Percentiles rank a stretch among this genome's conserved stretches.
These are phyloP conservation scores for Ctenosaura bakeri DNA, from an alignment of 2,797 vertebrate genomes.

Conservation along the genomic window DNA sequence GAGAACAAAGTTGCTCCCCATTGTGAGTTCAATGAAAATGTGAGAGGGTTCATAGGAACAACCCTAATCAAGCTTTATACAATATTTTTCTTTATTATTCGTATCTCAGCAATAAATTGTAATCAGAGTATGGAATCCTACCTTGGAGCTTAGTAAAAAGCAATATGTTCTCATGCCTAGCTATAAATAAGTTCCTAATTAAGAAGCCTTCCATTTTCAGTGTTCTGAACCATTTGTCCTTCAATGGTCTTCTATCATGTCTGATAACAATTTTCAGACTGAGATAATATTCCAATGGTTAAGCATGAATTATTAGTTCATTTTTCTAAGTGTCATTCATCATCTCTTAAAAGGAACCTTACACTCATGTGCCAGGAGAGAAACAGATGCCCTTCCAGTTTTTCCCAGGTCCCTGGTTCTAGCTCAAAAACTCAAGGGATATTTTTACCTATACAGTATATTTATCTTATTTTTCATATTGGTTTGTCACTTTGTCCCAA, in stretches of 20 bases:
- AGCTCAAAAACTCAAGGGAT: background rate
- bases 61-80: constrained; percentile 4
- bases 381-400: background rate
- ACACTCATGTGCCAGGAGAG: background rate
- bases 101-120: constrained; percentile 46
- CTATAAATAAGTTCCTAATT: constrained; percentile 51
- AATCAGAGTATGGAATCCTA: constrained; percentile 26
- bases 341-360: background rate
- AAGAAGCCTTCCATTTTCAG: constrained; percentile 37
- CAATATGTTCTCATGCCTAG: constrained; percentile 16
- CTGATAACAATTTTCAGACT: constrained; percentile 60
- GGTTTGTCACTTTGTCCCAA: background rate
- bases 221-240: constrained; percentile 57
- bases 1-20: background rate
- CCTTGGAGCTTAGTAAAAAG: constrained; percentile 31
- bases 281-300: background rate
- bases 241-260: constrained; percentile 63
- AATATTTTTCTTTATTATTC: constrained; percentile 46
- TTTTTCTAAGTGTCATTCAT: background rate
- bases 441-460: background rate
- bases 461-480: background rate
- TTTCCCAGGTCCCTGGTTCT: background rate
- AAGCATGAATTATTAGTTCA: background rate
- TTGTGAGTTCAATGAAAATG: background rate
- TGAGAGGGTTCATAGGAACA: too few species aligned